These are phyloP conservation scores for Rhabditophanes sp. DNA, from an alignment of 2,888 invertebrate species.

Conservation along the genomic window DNA sequence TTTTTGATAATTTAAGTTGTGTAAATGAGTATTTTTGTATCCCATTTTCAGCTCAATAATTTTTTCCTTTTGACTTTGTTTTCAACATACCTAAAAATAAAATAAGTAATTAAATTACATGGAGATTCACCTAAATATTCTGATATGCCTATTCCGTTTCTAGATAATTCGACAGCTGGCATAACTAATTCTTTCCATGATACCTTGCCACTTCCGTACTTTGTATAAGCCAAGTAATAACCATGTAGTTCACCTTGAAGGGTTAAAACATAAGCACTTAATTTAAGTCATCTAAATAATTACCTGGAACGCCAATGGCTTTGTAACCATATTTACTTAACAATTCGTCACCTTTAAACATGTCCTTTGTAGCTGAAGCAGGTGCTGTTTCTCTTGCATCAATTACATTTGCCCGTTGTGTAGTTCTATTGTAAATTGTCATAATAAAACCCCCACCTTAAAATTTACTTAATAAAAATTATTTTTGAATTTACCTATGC, in stretches of 20 bases:
- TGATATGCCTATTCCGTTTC: conserved; percentile 33
- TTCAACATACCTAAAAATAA: no score
- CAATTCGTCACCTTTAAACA: conserved; percentile 35
- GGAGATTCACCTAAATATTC: conserved; percentile 30
- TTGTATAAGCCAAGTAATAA: conserved; percentile 32
- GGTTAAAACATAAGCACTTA: no score
- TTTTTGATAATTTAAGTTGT: no score
- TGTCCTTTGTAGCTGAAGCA: conserved; percentile 50
- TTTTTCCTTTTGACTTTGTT: no score
- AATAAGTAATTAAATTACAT: no score
- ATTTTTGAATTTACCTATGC: conserved; percentile 41
- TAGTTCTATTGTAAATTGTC: conserved; percentile 56
- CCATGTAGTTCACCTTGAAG: conserved; percentile 42
- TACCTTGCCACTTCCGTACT: conserved; percentile 37
- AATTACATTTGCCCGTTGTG: conserved; percentile 32
- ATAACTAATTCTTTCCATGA: conserved; percentile 25
- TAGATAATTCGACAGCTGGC: conserved; percentile 24
- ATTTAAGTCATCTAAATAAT: conserved; percentile 16
- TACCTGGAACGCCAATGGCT: conserved; percentile 21
- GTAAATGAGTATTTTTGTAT: no score
- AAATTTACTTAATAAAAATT: conserved; percentile 9
- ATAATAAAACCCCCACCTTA: conserved; percentile 75
- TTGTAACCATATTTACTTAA: conserved; percentile 10
- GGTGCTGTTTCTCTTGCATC: conserved; percentile 49
- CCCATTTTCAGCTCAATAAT: no score